Evolutionary conservation across 2,888 invertebrate genomes (phyloP), one percentile per base, ranked within the genome.

Genomic region (Lasioglossum zephyrum): DNA sequence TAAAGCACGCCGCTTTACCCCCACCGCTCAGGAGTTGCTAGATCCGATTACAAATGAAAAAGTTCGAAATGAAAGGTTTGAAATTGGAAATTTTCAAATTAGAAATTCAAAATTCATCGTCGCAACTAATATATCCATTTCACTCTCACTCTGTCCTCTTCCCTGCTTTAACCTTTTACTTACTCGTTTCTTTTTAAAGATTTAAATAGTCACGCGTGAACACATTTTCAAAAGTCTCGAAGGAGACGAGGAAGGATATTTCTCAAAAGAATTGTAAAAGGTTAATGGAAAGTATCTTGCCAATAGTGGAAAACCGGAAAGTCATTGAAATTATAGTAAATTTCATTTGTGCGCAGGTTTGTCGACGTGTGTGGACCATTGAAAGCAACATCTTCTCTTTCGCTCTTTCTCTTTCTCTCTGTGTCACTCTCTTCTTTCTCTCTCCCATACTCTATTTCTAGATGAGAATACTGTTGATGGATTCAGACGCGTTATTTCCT

Each of bases 271-370:
- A 18, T 63, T 8, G 63, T 44, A 73, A 73, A 73, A 47, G 49
- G 31, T 73, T 47, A 47, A 73, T 49, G 31, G 31, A 31, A 31
- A 63, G 36, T 36, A 49, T 31, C 9, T 31, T 47, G 31, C 26
- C 47, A 73, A 73, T 49, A 73, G 49, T 73, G 31, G 41, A 31
- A 73, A 4, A 49, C 36, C 66, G 36, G 31, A 0, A 22, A 69
- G 36, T 36, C 6, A 36, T 53, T 22, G 9, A 53, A 53, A 53
- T 49, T 49, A 73, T 31, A 73, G 9, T 53, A 73, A 73, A 41
- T 57, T 70, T 74, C 79, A 76, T 77, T 77, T 86, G 72, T 83
- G 83, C 79, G 79, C 79, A 82, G 73, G 9, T 85, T 85, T 73
- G 3, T 73, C 31, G 18, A 78, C 39, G 36, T 36, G 36, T 36